Conservation (phyloP, 2,113 vertebrate species). For the Theristicus caerulescens region DNA sequence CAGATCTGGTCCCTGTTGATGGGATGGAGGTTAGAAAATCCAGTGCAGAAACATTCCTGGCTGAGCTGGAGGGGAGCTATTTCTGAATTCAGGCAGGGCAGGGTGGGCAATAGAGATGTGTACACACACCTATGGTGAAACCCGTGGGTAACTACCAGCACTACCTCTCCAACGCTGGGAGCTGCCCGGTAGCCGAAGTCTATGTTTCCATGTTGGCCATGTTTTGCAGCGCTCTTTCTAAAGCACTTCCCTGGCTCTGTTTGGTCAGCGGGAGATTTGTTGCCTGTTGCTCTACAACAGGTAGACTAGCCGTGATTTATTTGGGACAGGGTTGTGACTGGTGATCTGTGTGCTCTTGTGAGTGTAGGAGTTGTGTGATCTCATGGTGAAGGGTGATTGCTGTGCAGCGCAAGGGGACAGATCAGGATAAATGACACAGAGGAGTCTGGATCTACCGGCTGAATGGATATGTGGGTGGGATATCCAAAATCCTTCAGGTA, state of each 20-base stretch:
- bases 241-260: background rate
- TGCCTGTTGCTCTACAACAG: background rate
- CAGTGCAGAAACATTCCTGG: accelerated
- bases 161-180: background rate
- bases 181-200: background rate
- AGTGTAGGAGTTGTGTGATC: background rate
- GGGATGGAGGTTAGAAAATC: accelerated
- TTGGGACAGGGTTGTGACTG: background rate
- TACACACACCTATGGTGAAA: background rate
- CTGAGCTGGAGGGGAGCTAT: background rate
- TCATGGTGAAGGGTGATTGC: background rate
- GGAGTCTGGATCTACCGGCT: background rate
- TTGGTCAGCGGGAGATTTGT: background rate
- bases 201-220: background rate
- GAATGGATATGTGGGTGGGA: background rate
- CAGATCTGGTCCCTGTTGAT: background rate
- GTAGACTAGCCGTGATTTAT: background rate
- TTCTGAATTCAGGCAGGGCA: background rate
- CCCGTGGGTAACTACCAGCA: background rate
- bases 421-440: background rate
- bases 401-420: background rate
- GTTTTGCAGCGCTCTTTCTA: background rate
- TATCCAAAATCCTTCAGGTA: background rate
- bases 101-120: background rate
- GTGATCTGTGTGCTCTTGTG: background rate